phyloP scores from a whole-genome alignment of 2,113 vertebrate genomes.

The Tachysurus fulvidraco region DNA sequence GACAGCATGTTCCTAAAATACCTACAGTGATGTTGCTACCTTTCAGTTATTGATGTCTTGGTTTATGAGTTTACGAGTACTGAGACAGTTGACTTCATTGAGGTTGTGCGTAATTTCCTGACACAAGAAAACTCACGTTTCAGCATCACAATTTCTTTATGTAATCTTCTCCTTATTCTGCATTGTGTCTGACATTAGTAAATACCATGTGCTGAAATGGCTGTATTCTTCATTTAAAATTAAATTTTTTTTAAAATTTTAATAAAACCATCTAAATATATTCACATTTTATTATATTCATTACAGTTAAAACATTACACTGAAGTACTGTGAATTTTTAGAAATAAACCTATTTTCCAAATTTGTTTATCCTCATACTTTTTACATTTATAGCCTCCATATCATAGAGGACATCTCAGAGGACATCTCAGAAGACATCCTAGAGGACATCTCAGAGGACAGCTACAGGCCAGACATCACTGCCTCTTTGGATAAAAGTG shows the following conservation, averaged over 20 bases:
- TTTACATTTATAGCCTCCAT: not conserved
- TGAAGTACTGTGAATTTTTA: not conserved
- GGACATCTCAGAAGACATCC: not conserved
- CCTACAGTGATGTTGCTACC: not conserved
- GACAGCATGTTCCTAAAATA: not conserved
- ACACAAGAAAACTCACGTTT: constrained; percentile 25
- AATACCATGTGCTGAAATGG: too few species aligned
- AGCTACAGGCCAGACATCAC: not conserved
- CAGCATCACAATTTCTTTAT: constrained; percentile 31
- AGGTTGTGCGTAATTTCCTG: constrained; percentile 34
- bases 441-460: not conserved
- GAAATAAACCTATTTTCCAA: too few species aligned
- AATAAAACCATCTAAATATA: too few species aligned
- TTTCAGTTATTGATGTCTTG: not conserved
- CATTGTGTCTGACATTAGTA: not conserved
- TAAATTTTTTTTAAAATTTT: too few species aligned
- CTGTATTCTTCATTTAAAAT: too few species aligned
- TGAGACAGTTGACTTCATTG: constrained; percentile 39
- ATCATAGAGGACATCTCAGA: not conserved
- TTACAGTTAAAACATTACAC: not conserved
- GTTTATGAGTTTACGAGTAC: constrained; percentile 21
- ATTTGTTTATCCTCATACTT: not conserved
- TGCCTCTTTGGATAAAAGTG: not conserved
- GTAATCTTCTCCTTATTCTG: constrained; percentile 29
- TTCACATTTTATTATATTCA: too few species aligned